These are phyloP conservation scores for Arion vulgaris DNA, from an alignment of 1,140 invertebrate genomes.

Conservation along the genomic window DNA sequence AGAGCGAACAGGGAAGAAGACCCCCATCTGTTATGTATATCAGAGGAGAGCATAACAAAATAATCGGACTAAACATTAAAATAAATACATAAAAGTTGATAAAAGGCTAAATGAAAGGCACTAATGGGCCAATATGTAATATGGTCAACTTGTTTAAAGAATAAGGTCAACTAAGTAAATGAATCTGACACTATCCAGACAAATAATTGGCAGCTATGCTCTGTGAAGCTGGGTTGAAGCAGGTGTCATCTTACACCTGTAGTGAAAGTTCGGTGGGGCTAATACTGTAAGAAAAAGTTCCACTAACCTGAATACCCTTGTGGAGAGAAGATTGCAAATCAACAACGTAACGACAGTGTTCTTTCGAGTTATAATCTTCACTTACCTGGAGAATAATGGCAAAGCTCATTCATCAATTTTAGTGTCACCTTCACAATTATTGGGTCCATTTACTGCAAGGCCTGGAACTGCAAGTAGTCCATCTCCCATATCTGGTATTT, in stretches of 20 bases:
- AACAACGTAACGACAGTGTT: constrained; percentile 14
- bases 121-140: too few relatives aligned
- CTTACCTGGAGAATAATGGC: constrained; percentile 21
- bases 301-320: constrained; percentile 32
- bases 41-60: too few relatives aligned
- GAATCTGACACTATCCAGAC: constrained; percentile 21
- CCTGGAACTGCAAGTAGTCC: too few relatives aligned
- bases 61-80: too few relatives aligned
- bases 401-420: constrained; percentile 42
- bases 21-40: too few relatives aligned
- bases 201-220: constrained; percentile 30
- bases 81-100: too few relatives aligned
- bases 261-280: neutral
- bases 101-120: neutral
- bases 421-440: constrained; percentile 38
- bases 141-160: neutral
- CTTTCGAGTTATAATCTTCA: neutral
- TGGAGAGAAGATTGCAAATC: constrained; percentile 38
- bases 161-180: constrained; percentile 11
- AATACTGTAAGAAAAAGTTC: constrained; percentile 21
- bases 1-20: too few relatives aligned
- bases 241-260: neutral
- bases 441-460: neutral
- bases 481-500: neutral
- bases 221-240: neutral